Conservation (phyloP, 2,888 invertebrate species). For the Nowickia ferox region DNA sequence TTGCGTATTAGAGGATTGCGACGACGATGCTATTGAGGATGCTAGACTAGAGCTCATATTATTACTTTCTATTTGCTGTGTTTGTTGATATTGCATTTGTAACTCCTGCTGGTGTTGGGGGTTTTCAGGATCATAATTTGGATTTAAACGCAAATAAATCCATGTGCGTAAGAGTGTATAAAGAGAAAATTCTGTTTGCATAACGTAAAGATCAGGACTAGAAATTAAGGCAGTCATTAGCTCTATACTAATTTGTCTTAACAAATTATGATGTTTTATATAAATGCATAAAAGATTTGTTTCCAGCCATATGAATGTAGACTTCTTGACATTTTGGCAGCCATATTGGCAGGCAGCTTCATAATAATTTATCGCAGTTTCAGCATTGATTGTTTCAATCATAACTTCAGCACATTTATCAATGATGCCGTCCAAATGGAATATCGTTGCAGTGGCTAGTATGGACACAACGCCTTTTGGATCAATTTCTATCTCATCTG, state of each 20-base stretch:
- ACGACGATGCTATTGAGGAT: not conserved
- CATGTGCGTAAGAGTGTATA: slow-evolving; percentile 89
- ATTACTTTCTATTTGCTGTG: slow-evolving; percentile 56
- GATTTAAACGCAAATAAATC: slow-evolving; percentile 86
- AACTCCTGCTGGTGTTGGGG: slow-evolving; percentile 75
- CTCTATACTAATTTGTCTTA: slow-evolving; percentile 87
- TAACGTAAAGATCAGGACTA: slow-evolving; percentile 88
- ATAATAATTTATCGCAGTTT: slow-evolving; percentile 88
- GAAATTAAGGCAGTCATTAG: slow-evolving; percentile 87
- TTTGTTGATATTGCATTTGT: slow-evolving; percentile 72
- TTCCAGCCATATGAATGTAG: slow-evolving; percentile 88
- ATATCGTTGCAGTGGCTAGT: slow-evolving; percentile 89
- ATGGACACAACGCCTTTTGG: slow-evolving; percentile 87
- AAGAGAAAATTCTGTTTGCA: slow-evolving; percentile 91
- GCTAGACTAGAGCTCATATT: slow-evolving; percentile 17
- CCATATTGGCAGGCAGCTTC: slow-evolving; percentile 88
- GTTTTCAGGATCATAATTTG: slow-evolving; percentile 83
- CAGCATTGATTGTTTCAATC: slow-evolving; percentile 89
- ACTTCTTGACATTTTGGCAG: slow-evolving; percentile 85
- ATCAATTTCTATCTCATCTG: slow-evolving; percentile 88
- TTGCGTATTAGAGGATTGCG: slow-evolving; percentile 4
- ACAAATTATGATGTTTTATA: slow-evolving; percentile 84
- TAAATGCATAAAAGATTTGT: slow-evolving; percentile 87
- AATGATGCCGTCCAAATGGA: slow-evolving; percentile 89
- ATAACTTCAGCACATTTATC: slow-evolving; percentile 89